phyloP scores from a whole-genome alignment of 1,140 invertebrate genomes.

The Neotoxoptera formosana region DNA sequence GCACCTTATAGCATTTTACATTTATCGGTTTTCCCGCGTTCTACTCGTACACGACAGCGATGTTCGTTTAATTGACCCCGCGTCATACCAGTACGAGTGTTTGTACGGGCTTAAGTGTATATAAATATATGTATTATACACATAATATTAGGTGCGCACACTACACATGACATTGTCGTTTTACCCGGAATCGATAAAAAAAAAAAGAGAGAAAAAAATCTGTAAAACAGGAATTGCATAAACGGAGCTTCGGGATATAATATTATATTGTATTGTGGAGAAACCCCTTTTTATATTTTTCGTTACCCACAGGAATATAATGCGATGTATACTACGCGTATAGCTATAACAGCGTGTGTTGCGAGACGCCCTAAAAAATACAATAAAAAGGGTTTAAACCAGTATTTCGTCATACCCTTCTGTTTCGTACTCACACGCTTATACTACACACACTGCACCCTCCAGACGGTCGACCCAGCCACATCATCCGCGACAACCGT shows the following conservation, averaged over 20 bases:
- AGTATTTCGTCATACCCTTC: constrained; percentile 25
- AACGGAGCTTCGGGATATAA: not conserved
- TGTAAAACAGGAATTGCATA: constrained; percentile 1
- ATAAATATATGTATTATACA: not conserved
- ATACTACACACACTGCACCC: not conserved
- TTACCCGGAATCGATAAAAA: not conserved
- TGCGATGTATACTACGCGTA: not conserved
- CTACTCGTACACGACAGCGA: not conserved
- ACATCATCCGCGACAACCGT: not conserved
- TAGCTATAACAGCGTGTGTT: not conserved
- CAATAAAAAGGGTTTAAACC: constrained; percentile 42
- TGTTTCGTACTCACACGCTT: not conserved
- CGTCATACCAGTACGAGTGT: not conserved
- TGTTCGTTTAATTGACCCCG: not conserved
- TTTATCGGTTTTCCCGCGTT: not conserved
- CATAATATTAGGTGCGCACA: not conserved
- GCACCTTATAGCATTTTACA: not conserved
- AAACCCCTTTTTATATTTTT: constrained; percentile 26
- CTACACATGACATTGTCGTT: not conserved
- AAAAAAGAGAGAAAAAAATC: constrained; percentile 20
- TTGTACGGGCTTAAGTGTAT: not conserved
- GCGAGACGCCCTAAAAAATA: not conserved
- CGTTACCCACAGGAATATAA: not conserved
- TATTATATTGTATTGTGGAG: not conserved
- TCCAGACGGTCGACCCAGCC: not conserved